These are phyloP conservation scores for Siniperca obscura DNA, from an alignment of 2,797 vertebrate species.

Conservation along the genomic window DNA sequence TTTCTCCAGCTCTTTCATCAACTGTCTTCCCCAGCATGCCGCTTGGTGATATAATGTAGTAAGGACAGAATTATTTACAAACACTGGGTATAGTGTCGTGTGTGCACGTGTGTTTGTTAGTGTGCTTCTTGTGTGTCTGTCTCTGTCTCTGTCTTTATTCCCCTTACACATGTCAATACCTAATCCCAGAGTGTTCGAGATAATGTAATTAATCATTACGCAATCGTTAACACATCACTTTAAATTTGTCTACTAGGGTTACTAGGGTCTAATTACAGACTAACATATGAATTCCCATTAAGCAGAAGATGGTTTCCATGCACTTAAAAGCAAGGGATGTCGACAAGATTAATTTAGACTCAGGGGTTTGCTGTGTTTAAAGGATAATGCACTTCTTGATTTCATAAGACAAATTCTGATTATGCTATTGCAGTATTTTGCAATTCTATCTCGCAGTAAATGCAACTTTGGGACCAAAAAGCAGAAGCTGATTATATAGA, in stretches of 20 bases:
- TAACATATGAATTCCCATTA: constrained; percentile 70
- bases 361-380: constrained; percentile 28
- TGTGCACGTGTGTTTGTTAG: constrained; percentile 18
- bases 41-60: constrained; percentile 52
- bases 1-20: constrained; percentile 67
- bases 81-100: constrained; percentile 1
- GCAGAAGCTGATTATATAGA: constrained; percentile 2
- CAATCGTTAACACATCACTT: constrained; percentile 67
- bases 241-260: constrained; percentile 56
- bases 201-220: constrained; percentile 66
- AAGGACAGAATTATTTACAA: constrained; percentile 53
- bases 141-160: constrained; percentile 40
- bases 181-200: constrained; percentile 43
- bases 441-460: constrained; percentile 2
- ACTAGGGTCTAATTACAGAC: constrained; percentile 64
- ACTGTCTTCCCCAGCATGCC: constrained; percentile 46
- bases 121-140: constrained; percentile 25
- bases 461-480: constrained; percentile 23
- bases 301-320: constrained; percentile 46
- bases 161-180: constrained; percentile 49
- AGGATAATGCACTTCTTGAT: constrained; percentile 39
- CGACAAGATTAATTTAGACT: constrained; percentile 52
- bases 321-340: constrained; percentile 47
- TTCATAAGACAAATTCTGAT: constrained; percentile 39
- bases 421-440: constrained; percentile 1